Evolutionary conservation across 2,797 vertebrate genomes (phyloP).

Genomic region (Tarsius wallacei): DNA sequence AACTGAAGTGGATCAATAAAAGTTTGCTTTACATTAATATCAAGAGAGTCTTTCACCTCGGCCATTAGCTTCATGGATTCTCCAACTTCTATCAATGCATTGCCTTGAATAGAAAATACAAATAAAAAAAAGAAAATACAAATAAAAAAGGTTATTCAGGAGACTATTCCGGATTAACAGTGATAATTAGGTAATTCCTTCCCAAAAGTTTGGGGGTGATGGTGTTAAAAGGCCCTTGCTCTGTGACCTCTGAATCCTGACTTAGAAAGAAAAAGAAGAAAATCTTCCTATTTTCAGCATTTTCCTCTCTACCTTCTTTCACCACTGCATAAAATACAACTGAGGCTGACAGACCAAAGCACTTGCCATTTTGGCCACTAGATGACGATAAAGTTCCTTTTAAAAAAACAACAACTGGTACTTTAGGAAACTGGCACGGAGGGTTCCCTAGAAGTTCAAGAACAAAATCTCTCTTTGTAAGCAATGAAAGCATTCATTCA

Average conservation of each 20-base stretch:
- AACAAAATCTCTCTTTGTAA: slow-evolving; percentile 67
- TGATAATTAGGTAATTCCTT: too few relatives aligned
- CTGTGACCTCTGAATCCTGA: background rate
- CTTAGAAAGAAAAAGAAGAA: background rate
- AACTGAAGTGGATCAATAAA: slow-evolving; percentile 97
- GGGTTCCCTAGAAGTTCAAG: slow-evolving; percentile 27
- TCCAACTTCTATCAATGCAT: slow-evolving; percentile 94
- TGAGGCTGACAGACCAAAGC: background rate
- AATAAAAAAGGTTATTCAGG: background rate
- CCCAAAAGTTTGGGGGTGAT: background rate
- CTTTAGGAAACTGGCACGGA: slow-evolving; percentile 59
- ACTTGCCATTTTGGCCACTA: slow-evolving; percentile 40
- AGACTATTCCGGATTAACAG: background rate
- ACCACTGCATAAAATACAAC: background rate
- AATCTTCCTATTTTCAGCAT: background rate
- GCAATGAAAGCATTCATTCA: slow-evolving; percentile 39
- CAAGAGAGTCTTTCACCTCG: slow-evolving; percentile 96
- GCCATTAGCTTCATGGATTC: slow-evolving; percentile 97
- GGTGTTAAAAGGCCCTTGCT: background rate
- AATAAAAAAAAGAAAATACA: slow-evolving; percentile 2
- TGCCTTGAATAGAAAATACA: slow-evolving; percentile 87
- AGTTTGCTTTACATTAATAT: slow-evolving; percentile 97
- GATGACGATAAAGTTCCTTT: slow-evolving; percentile 52
- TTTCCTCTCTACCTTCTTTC: background rate
- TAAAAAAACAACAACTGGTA: background rate